These are phyloP conservation scores for Hassar affinis DNA, from an alignment of 2,113 vertebrate genomes.

Conservation along the genomic window DNA sequence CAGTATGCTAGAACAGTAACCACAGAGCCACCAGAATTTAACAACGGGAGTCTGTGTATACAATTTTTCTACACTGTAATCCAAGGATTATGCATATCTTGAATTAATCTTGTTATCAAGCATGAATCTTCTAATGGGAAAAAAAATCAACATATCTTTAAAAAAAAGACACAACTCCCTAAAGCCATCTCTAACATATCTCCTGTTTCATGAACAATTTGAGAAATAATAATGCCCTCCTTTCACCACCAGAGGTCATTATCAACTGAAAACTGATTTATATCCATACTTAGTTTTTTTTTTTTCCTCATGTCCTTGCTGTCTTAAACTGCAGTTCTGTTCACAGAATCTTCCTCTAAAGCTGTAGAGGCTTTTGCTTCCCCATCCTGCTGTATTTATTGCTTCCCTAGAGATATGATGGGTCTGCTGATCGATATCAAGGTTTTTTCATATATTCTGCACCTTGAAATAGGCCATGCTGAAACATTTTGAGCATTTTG, in stretches of 20 bases:
- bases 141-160: neutral
- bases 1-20: neutral
- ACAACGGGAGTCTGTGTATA: neutral
- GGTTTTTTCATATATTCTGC: neutral
- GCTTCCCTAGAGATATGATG: neutral
- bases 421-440: neutral
- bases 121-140: neutral
- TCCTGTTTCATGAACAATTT: neutral
- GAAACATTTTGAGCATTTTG: neutral
- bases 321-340: neutral
- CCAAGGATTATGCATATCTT: neutral
- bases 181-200: neutral
- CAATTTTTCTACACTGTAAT: neutral
- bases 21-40: neutral
- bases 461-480: neutral
- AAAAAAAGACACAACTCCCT: neutral
- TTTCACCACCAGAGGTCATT: constrained; percentile 21
- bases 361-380: neutral
- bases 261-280: neutral
- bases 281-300: neutral
- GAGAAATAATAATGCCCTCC: neutral
- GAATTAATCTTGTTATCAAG: neutral
- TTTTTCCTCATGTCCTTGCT: neutral
- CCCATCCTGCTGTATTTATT: neutral
- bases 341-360: neutral